These are phyloP conservation scores for Corydoras maculifer DNA, from an alignment of 2,113 vertebrate species.

Conservation along the genomic window DNA sequence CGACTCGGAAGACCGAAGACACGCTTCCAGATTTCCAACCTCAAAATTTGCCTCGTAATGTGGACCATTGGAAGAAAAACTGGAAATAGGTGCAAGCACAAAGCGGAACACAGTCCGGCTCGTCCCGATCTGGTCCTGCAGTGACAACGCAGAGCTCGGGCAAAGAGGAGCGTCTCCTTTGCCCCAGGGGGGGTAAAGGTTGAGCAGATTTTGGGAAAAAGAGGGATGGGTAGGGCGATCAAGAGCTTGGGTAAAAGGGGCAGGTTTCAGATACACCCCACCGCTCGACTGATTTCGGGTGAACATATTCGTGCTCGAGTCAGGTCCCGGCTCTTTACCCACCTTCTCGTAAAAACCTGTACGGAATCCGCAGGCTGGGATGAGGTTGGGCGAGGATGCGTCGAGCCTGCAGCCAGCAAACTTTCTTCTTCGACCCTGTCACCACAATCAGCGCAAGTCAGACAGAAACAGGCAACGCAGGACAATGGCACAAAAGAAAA, in stretches of 20 bases:
- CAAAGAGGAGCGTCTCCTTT: conserved; percentile 4
- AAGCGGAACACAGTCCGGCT: not conserved
- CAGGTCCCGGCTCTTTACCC: conserved; percentile 58
- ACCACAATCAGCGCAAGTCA: conserved; percentile 68
- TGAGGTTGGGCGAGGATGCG: conserved; percentile 72
- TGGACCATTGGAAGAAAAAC: not conserved
- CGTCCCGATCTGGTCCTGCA: conserved; percentile 18
- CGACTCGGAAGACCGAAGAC: not conserved
- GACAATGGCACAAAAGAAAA: conserved; percentile 50
- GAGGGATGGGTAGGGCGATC: not conserved
- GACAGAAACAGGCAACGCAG: conserved; percentile 49
- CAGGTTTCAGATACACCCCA: conserved; percentile 6
- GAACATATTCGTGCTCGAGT: conserved; percentile 24
- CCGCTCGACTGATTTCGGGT: conserved; percentile 8
- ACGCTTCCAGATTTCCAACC: conserved; percentile 20
- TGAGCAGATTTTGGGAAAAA: conserved; percentile 19
- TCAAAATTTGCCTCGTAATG: conserved; percentile 24
- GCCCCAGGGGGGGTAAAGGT: conserved; percentile 13
- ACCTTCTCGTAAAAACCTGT: conserved; percentile 80
- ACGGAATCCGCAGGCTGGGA: conserved; percentile 72
- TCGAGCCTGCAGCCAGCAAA: conserved; percentile 70
- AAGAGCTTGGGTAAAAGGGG: not conserved
- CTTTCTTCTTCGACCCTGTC: conserved; percentile 71
- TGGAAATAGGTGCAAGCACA: not conserved
- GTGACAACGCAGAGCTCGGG: conserved; percentile 24